phyloP scores from a whole-genome alignment of 2,113 vertebrate genomes.

The Mustela lutreola region DNA sequence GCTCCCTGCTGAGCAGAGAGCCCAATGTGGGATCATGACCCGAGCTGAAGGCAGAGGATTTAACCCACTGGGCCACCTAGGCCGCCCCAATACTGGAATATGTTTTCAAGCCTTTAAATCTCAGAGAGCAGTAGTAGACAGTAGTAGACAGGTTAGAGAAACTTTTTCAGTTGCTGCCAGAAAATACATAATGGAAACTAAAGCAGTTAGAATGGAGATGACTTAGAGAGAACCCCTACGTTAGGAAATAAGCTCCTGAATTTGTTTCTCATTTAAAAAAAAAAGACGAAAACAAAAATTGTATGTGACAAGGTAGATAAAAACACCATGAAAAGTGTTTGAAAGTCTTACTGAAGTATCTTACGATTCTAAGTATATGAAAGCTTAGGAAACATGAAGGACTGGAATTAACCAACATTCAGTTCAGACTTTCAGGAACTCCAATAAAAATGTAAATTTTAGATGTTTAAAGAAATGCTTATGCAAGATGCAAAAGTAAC shows the following conservation, averaged over 20 bases:
- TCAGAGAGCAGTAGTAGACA: background rate
- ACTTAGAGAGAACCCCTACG: background rate
- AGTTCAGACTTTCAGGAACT: background rate
- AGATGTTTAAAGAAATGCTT: background rate
- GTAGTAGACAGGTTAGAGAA: background rate
- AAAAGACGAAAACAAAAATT: background rate
- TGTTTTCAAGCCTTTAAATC: conserved; percentile 6
- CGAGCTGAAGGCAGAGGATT: too few relatives aligned
- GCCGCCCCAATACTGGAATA: background rate
- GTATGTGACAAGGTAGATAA: background rate
- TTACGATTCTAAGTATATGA: conserved; percentile 8
- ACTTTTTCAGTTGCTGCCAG: background rate
- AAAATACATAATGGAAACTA: background rate
- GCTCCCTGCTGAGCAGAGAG: too few relatives aligned
- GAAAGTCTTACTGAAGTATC: conserved; percentile 7
- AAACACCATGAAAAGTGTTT: background rate
- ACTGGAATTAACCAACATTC: background rate
- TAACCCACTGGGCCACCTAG: too few relatives aligned
- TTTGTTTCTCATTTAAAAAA: conserved; percentile 17
- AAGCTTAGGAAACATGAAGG: conserved; percentile 24
- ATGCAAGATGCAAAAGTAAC: background rate
- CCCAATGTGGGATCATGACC: too few relatives aligned
- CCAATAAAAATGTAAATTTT: background rate
- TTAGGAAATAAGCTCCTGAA: background rate
- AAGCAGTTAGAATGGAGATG: background rate